Percentiles rank a stretch among this genome's conserved stretches.
Conservation (phyloP, 2,888 invertebrate species). For the Alloplasta piceator region DNA sequence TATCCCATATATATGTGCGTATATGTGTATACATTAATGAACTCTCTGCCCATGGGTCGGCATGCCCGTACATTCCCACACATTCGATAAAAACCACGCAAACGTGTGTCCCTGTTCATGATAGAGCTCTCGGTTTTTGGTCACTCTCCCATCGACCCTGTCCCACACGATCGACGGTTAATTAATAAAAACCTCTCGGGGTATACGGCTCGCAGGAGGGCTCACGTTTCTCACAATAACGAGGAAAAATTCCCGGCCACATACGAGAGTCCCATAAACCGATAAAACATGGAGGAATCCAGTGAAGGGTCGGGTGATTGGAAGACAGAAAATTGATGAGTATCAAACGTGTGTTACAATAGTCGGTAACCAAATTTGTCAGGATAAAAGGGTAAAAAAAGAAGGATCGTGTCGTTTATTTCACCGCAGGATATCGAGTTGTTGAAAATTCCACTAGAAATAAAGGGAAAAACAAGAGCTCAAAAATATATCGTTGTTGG, state of each 20-base stretch:
- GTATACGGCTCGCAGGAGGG: slow-evolving; percentile 26
- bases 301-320: slow-evolving; percentile 46
- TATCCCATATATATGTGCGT: no score
- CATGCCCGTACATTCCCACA: no score
- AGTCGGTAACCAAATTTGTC: slow-evolving; percentile 8
- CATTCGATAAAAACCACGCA: slow-evolving; percentile 9
- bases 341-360: background rate
- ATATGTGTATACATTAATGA: no score
- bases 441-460: no score
- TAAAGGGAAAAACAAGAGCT: no score
- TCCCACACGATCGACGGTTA: slow-evolving; percentile 73
- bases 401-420: no score
- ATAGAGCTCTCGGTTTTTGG: slow-evolving; percentile 11
- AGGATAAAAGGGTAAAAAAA: slow-evolving; percentile 6
- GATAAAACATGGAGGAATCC: slow-evolving; percentile 44
- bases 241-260: slow-evolving; percentile 33
- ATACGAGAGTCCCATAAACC: slow-evolving; percentile 42
- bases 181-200: slow-evolving; percentile 73
- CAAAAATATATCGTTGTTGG: background rate
- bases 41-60: no score
- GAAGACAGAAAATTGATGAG: slow-evolving; percentile 43
- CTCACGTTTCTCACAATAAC: slow-evolving; percentile 56
- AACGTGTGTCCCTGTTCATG: slow-evolving; percentile 10
- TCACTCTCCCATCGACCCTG: slow-evolving; percentile 33
- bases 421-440: no score